Conservation (phyloP, 35 echinoderm and acorn worm species). For the Lytechinus variegatus region DNA sequence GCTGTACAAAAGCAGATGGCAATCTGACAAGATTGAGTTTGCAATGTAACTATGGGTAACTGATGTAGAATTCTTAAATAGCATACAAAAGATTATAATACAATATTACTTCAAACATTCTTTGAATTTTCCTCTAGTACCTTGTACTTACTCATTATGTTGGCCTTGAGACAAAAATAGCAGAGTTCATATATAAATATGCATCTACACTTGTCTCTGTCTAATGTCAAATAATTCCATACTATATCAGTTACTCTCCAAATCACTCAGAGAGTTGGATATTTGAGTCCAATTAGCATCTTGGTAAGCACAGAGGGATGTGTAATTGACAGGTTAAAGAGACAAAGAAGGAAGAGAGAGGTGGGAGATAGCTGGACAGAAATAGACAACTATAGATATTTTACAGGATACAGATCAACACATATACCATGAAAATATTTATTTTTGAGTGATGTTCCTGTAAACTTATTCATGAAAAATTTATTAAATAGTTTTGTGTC, state of each 20-base stretch:
- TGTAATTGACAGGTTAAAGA: conserved; percentile 27
- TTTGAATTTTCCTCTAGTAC: background rate
- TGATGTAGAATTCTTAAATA: background rate
- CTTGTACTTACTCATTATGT: background rate
- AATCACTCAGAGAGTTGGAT: background rate
- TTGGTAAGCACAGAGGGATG: conserved; percentile 12
- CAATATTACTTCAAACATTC: background rate
- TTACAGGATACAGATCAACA: background rate
- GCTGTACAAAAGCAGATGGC: too few relatives aligned
- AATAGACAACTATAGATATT: background rate
- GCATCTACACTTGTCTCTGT: background rate
- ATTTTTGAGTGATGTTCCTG: background rate
- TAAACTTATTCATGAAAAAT: background rate
- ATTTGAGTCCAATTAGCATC: conserved; percentile 37
- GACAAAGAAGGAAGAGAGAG: background rate
- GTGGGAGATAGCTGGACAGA: background rate
- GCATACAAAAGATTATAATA: background rate
- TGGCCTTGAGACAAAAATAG: background rate
- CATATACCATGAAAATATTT: background rate
- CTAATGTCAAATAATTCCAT: background rate
- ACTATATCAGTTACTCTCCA: conserved; percentile 4
- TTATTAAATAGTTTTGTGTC: too few relatives aligned
- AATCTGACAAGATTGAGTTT: background rate
- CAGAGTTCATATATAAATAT: background rate
- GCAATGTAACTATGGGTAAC: background rate